A percentile compares a stretch with the other conserved stretches of the same genome.
These are phyloP conservation scores for Carollia perspicillata DNA, from an alignment of 2,113 vertebrate genomes.

Conservation along the genomic window DNA sequence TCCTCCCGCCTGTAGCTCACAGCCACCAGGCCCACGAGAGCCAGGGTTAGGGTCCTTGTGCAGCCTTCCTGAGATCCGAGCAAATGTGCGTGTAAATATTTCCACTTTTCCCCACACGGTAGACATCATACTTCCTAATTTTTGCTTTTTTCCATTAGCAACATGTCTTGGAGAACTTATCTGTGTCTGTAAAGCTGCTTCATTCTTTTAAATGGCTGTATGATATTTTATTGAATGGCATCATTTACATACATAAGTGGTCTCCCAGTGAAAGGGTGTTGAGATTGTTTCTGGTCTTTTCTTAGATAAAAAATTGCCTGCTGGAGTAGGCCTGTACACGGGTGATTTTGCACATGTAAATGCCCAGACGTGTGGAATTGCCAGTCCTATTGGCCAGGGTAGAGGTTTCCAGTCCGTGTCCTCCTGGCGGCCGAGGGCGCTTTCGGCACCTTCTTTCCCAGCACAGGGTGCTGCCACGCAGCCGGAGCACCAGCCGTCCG, in stretches of 20 bases:
- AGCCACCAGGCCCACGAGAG: not conserved
- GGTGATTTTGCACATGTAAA: not conserved
- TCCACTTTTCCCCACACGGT: not conserved
- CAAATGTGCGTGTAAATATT: not conserved
- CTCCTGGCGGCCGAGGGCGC: rapidly evolving
- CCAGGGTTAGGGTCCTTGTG: not conserved
- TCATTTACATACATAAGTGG: not conserved
- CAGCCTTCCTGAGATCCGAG: not conserved
- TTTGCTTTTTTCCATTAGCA: not conserved
- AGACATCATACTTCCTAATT: not conserved
- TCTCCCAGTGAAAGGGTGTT: not conserved
- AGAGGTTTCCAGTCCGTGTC: not conserved
- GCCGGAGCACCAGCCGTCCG: not conserved
- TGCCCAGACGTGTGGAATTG: not conserved
- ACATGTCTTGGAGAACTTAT: not conserved
- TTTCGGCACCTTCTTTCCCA: not conserved
- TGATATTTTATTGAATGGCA: not conserved
- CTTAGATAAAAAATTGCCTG: not conserved
- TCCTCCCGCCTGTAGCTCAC: not conserved
- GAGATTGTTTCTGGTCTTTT: not conserved
- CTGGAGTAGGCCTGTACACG: not conserved
- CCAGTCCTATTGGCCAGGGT: not conserved
- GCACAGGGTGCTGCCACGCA: no score
- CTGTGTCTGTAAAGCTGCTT: not conserved
- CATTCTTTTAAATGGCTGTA: not conserved